Evolutionary conservation across 2,888 invertebrate species (phyloP).

Genomic region (Rotaria magnacalcarata): DNA sequence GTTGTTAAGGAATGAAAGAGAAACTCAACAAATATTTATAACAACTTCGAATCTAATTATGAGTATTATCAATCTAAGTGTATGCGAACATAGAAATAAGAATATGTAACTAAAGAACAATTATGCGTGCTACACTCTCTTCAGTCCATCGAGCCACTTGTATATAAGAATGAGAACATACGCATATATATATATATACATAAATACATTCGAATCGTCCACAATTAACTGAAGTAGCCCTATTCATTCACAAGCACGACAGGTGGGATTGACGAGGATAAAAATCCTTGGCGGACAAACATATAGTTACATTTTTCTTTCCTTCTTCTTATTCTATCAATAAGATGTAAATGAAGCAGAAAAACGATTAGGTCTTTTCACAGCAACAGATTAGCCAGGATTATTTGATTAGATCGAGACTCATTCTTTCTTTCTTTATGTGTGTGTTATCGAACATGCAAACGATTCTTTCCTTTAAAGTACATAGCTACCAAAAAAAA

Average conservation of each 20-base stretch:
- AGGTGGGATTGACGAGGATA: conserved; percentile 13
- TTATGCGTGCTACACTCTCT: conserved; percentile 7
- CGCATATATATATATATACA: not conserved
- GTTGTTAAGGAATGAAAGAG: not conserved
- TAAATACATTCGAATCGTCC: not conserved
- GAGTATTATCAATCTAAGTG: conserved; percentile 12
- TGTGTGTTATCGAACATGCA: not conserved
- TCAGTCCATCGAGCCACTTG: not conserved
- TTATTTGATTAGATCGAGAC: conserved; percentile 26
- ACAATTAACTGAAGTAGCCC: conserved; percentile 22
- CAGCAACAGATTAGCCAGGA: not conserved
- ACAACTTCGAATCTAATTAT: conserved; percentile 29
- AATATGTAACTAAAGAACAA: conserved; percentile 15
- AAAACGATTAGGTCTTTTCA: conserved; percentile 4
- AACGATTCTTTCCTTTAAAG: not conserved
- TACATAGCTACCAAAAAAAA: not conserved
- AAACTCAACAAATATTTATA: conserved; percentile 12
- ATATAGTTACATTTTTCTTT: conserved; percentile 5
- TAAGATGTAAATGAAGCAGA: conserved; percentile 13
- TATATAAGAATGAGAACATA: conserved; percentile 18
- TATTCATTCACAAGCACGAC: conserved; percentile 22
- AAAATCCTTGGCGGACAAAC: conserved; percentile 7
- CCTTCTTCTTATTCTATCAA: not conserved
- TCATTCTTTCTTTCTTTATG: not conserved
- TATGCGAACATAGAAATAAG: not conserved